Base-by-base conservation (phyloP, 2,888 invertebrate genomes). In the Cheilosia soror region DNA sequence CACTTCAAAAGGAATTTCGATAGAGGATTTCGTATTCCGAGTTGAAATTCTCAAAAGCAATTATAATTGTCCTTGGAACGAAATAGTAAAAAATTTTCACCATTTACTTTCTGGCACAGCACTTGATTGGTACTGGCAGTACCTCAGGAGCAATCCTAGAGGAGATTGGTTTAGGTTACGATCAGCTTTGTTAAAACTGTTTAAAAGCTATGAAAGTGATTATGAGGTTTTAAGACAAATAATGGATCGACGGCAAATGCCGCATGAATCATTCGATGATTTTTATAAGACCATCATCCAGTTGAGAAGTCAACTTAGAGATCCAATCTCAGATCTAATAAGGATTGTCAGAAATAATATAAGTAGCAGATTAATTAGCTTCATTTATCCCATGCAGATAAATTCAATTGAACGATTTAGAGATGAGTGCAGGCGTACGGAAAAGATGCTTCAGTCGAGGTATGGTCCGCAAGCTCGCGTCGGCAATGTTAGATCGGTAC, bases 101-200 rank as follows among this genome's bases (percentile, higher is more conserved):
- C 40, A 62, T 0, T n/a, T 77, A 13, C 15, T 77, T 1, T 9
- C 49, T 5, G 82, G 77, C 1, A 27, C 44, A 7, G 77, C 72
- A 4, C 37, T 15, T 13, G 68, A 83, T 20, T 68, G 73, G 73
- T 83, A 77, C 20, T 78, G 78, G 73, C 42, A 63, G 1, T 68
- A 73, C 5, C 25, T 72, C 0, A 72, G 44, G 4, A 78, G 51
- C 0, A 60, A 68, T 51, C 25, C 6, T n/a, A 37, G 25, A 4
- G 15, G 20, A n/a, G 66, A 51, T 27, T 83, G 31, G 31, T 6
- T 6, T 6, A 31, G 6, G 0, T 2, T 31, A 31, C 6, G 31
- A 31, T 31, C 31, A 7, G 31, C 31, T 2, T 33, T 33, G 7
- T 33, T 33, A 33, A 33, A 33, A 33, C 31, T 7, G 7, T 7